phyloP scores from a whole-genome alignment of 2,888 invertebrate species.

The Xanthia icteritia region DNA sequence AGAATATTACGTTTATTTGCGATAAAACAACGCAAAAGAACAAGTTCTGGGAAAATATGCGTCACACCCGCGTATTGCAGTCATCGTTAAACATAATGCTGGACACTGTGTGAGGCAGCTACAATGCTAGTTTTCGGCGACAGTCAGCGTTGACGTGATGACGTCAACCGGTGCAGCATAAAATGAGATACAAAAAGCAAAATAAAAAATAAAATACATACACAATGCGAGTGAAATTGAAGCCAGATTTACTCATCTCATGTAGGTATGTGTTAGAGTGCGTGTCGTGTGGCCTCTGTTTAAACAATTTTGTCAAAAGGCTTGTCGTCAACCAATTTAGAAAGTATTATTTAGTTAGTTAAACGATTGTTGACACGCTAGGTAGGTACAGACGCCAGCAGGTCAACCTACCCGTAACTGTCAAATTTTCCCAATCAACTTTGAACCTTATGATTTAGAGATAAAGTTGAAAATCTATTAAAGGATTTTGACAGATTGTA shows the following conservation, averaged over 20 bases:
- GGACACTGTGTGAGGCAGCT: neutral
- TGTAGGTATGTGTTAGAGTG: neutral
- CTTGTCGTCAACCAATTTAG: neutral
- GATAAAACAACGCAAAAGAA: neutral
- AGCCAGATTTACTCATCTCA: neutral
- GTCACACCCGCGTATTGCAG: neutral
- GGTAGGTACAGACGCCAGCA: no score
- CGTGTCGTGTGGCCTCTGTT: neutral
- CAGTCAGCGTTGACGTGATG: no score
- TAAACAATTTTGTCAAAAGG: neutral
- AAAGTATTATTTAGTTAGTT: conserved; percentile 7
- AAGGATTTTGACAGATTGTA: no score
- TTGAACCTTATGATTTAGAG: no score
- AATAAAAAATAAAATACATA: neutral
- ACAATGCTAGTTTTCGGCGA: no score
- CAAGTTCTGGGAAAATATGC: neutral
- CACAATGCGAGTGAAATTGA: neutral
- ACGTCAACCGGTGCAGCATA: neutral
- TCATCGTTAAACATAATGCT: no score
- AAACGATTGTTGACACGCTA: conserved; percentile 13
- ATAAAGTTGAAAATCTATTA: no score
- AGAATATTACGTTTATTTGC: neutral
- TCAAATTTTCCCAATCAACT: no score
- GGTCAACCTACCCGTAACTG: no score
- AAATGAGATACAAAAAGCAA: neutral